Base-by-base conservation (phyloP, 2,797 vertebrate genomes). In the Clarias fuscus region DNA sequence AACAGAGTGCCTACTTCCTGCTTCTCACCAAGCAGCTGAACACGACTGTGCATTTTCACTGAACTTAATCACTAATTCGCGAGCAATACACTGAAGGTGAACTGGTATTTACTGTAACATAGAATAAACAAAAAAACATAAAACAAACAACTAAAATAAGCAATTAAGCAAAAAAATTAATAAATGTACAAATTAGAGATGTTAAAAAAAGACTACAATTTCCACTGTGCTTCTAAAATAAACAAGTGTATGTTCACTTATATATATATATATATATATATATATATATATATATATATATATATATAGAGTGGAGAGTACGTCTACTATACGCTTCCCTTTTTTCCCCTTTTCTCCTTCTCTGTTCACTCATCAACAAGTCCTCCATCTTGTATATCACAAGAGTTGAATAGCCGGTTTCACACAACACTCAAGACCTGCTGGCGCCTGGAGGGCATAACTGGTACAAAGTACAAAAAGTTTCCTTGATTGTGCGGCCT, bases 401-500 rank as follows among this genome's bases (percentile, higher is more conserved):
- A 10, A 43, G 17, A 56, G 14, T 4, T n/a, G 65, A 53, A 72
- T 13, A 84, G 56, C 81, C 40, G 5, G 62, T 81, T 80, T 15
- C 11, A 15, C 61, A 17, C 80, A 24, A 77, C 22, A 75, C 20
- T 6, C 33, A 15, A 65, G 73, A 65, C 24, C 30, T 48, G 20
- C 59, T 40, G 86, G 75, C 27, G 56, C 10, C 62, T 43, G 3
- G 4, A 22, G 62, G 62, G 62, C 61, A 58, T 11, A n/a, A 27
- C 61, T 59, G 30, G 40, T 30, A 48, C 62, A 48, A 7, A 56
- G 27, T 71, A 7, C 58, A 80, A 76, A 76, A 87, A 75, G 30
- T 87, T 76, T 53, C 75, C 40, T 72, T 27, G 27, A 82, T 75
- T 65, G 37, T 82, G 27, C 14, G 1, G 5, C 56, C 59, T 67